Conservation (phyloP, 2,888 invertebrate species). For the Noctuana brunneofusca region DNA sequence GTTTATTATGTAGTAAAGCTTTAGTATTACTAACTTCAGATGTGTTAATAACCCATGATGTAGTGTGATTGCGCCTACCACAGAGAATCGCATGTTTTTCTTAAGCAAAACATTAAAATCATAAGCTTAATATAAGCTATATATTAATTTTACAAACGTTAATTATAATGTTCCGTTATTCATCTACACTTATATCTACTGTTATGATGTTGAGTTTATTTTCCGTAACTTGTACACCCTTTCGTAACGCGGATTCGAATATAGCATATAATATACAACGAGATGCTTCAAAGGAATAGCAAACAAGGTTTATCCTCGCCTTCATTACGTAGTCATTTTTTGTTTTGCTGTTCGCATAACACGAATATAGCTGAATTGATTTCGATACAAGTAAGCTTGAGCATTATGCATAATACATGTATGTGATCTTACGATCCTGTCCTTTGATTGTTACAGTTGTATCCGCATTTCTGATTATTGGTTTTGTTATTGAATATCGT, state of each 20-base stretch:
- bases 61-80: no score
- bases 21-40: no score
- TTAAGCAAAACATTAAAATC: no score
- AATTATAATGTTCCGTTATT: neutral
- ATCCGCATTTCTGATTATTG: neutral
- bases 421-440: constrained; percentile 60
- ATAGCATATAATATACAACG: constrained; percentile 23
- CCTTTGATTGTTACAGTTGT: constrained; percentile 4
- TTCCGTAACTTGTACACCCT: constrained; percentile 15
- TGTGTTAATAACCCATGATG: no score
- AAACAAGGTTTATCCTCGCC: constrained; percentile 32
- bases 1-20: no score
- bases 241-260: constrained; percentile 27
- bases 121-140: neutral
- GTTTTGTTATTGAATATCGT: no score
- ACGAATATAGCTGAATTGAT: constrained; percentile 56
- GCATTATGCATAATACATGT: constrained; percentile 69
- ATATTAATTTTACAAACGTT: neutral
- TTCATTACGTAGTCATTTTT: constrained; percentile 59
- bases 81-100: no score
- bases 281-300: constrained; percentile 31
- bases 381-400: constrained; percentile 60
- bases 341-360: constrained; percentile 52
- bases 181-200: neutral
- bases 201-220: constrained; percentile 20